Evolutionary conservation across 92 coral and sea anemone genomes (phyloP).

Genomic region (Bergia puertoricense): DNA sequence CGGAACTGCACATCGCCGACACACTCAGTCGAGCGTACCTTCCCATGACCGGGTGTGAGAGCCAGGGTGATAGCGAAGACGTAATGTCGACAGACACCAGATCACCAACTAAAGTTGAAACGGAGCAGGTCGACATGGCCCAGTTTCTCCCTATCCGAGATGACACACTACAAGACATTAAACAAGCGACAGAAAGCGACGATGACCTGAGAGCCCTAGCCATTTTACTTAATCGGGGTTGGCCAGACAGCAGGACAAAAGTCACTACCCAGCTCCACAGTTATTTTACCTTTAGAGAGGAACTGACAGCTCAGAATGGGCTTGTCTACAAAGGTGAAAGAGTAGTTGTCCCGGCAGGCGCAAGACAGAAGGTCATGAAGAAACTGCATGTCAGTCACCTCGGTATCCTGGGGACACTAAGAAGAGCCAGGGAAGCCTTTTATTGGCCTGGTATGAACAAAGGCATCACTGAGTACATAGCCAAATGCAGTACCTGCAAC

Average conservation of each 20-base stretch:
- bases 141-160: conserved; percentile 19
- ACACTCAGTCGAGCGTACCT: conserved; percentile 42
- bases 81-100: conserved; percentile 26
- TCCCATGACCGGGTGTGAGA: background rate
- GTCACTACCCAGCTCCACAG: background rate
- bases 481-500: conserved; percentile 37
- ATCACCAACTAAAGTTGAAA: conserved; percentile 24
- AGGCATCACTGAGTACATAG: background rate
- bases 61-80: background rate
- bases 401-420: conserved; percentile 43
- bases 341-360: conserved; percentile 45
- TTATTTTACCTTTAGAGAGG: conserved; percentile 36
- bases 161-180: conserved; percentile 10
- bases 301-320: conserved; percentile 43
- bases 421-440: conserved; percentile 41
- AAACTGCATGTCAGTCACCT: conserved; percentile 42
- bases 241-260: conserved; percentile 27
- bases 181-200: background rate
- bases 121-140: conserved; percentile 17
- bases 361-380: conserved; percentile 25
- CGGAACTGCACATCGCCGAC: conserved; percentile 3
- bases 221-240: background rate
- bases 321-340: conserved; percentile 46
- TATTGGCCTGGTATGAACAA: conserved; percentile 41
- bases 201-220: conserved; percentile 13